Evolutionary conservation across 2,797 vertebrate genomes (phyloP).

Genomic region (Euphonia xanthogaster): DNA sequence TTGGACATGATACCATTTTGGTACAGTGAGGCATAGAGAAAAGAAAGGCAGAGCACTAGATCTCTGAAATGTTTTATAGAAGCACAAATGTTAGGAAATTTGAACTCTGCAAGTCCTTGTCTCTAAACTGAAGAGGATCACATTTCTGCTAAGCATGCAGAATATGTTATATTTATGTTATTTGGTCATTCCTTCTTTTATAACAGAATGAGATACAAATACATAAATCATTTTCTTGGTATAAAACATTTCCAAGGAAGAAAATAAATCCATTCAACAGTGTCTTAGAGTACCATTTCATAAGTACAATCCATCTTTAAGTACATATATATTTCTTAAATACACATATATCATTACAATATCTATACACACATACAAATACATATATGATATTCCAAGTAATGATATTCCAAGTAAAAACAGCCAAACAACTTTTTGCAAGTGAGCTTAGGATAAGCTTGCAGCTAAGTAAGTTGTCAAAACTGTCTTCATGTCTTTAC

Average conservation of each 20-base stretch:
- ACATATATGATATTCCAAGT: neutral
- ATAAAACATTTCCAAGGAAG: neutral
- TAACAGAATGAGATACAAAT: neutral
- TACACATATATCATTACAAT: neutral
- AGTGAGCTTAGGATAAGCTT: neutral
- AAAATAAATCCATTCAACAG: neutral
- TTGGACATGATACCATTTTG: neutral
- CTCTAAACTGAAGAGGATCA: neutral
- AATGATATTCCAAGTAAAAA: neutral
- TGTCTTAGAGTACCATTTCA: neutral
- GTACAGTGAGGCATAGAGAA: neutral
- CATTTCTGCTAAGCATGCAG: neutral
- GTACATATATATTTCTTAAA: neutral
- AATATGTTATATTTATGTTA: neutral
- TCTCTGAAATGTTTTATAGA: neutral
- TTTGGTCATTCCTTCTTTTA: neutral
- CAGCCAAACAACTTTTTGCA: neutral
- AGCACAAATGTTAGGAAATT: neutral
- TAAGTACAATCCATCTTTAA: neutral
- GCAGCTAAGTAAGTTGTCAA: neutral
- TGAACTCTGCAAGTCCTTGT: neutral
- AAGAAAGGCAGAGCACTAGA: neutral
- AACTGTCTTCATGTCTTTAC: neutral
- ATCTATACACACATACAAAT: neutral
- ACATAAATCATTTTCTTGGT: neutral